Evolutionary conservation across 2,888 invertebrate species (phyloP).

Genomic region (Ornithoptera alexandrae): DNA sequence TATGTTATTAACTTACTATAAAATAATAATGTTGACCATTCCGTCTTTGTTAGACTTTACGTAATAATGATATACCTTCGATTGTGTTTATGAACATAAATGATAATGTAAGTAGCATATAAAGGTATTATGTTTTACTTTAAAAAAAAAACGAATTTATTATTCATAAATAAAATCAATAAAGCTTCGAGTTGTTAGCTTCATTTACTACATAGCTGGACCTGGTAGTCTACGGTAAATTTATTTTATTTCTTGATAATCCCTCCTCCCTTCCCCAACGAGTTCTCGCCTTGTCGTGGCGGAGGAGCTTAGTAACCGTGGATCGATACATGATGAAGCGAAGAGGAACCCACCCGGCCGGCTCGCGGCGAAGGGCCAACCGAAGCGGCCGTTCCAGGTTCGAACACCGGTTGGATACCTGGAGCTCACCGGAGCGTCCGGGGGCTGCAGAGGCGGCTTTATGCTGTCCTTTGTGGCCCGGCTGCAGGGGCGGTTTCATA

Average conservation of each 20-base stretch:
- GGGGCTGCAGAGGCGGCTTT: too few relatives aligned
- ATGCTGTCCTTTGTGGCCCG: too few relatives aligned
- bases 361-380: too few relatives aligned
- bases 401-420: too few relatives aligned
- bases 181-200: constrained; percentile 15
- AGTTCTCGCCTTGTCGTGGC: too few relatives aligned
- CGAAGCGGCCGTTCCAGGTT: too few relatives aligned
- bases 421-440: too few relatives aligned
- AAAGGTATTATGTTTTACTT: constrained; percentile 29
- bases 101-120: constrained; percentile 17
- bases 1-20: constrained; percentile 13
- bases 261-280: too few relatives aligned
- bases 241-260: background rate
- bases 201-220: constrained; percentile 9
- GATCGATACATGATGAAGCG: too few relatives aligned
- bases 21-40: constrained; percentile 27
- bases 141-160: constrained; percentile 26
- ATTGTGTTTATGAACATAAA: constrained; percentile 15
- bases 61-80: constrained; percentile 17
- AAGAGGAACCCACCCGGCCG: too few relatives aligned
- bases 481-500: too few relatives aligned
- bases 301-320: too few relatives aligned
- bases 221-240: background rate
- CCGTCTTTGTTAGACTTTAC: constrained; percentile 28
- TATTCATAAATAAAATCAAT: constrained; percentile 28